Percentiles rank a stretch among this genome's conserved stretches.
Conservation (phyloP, 2,797 vertebrate genomes). For the Oryzias sinensis region DNA sequence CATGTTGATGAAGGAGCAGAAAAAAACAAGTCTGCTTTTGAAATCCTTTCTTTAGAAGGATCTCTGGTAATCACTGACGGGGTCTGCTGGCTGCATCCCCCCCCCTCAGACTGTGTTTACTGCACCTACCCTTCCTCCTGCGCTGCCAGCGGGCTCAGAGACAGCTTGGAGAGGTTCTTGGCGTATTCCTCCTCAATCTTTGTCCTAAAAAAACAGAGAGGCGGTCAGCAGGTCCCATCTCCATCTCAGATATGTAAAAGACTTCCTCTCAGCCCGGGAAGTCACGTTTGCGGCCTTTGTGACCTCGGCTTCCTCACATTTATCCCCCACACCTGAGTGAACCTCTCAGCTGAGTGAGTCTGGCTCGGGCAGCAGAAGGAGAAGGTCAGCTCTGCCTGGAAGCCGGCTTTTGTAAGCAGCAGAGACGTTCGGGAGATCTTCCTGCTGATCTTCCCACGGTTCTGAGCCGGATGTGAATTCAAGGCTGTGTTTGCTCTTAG, state of each 20-base stretch:
- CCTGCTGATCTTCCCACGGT: conserved; percentile 26
- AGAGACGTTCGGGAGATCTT: background rate
- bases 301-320: conserved; percentile 30
- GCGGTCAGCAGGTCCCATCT: background rate
- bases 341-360: conserved; percentile 22
- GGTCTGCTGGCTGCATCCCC: conserved; percentile 12
- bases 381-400: conserved; percentile 28
- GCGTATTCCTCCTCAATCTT: conserved; percentile 99
- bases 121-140: conserved; percentile 93
- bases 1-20: conserved; percentile 1
- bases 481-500: conserved; percentile 10
- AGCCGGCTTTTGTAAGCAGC: background rate
- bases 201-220: conserved; percentile 79
- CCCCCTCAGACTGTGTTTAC: conserved; percentile 4
- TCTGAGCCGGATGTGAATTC: background rate
- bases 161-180: conserved; percentile 97
- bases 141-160: conserved; percentile 90
- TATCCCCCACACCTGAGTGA: conserved; percentile 41
- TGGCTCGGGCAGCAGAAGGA: conserved; percentile 10
- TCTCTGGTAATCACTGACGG: conserved; percentile 11
- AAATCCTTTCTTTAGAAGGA: conserved; percentile 9
- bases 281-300: conserved; percentile 20
- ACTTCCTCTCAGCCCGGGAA: background rate
- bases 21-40: conserved; percentile 16
- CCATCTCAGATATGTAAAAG: conserved; percentile 2